Percentiles rank a stretch among this genome's conserved stretches.
These are phyloP conservation scores for Hyphantria cunea DNA, from an alignment of 1,140 invertebrate genomes.

Conservation along the genomic window DNA sequence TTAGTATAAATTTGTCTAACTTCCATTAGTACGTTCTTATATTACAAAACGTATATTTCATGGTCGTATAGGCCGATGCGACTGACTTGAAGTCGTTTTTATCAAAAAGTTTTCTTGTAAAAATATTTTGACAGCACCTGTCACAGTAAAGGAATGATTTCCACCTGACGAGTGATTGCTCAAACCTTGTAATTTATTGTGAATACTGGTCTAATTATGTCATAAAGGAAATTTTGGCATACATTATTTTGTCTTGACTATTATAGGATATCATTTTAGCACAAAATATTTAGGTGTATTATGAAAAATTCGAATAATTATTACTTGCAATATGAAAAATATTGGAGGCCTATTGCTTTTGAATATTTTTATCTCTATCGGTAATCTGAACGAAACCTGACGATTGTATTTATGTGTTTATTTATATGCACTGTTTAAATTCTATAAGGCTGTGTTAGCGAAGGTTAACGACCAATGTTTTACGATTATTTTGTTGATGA, in stretches of 20 bases:
- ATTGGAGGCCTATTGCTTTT: constrained; percentile 18
- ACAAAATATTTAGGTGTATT: constrained; percentile 36
- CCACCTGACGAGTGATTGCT: constrained; percentile 36
- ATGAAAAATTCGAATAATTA: constrained; percentile 1
- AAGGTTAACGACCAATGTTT: constrained; percentile 41
- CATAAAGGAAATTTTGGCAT: constrained; percentile 15
- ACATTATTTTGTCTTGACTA: too few relatives aligned
- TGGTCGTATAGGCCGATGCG: background rate
- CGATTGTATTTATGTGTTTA: constrained; percentile 6
- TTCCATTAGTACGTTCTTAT: background rate
- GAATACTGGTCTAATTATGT: constrained; percentile 39
- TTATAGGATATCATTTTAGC: constrained; percentile 18
- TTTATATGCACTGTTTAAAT: constrained; percentile 21
- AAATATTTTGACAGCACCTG: background rate
- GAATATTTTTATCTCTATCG: too few relatives aligned
- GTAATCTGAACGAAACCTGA: too few relatives aligned
- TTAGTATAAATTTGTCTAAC: background rate
- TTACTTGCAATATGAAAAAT: background rate
- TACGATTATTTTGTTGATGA: constrained; percentile 26
- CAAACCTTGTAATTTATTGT: constrained; percentile 40
- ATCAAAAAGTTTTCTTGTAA: background rate
- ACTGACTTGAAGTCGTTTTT: background rate
- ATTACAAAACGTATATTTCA: background rate
- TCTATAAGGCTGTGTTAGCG: constrained; percentile 42
- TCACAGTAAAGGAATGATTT: constrained; percentile 3